A percentile compares a stretch with the other conserved stretches of the same genome.
phyloP scores from a whole-genome alignment of 2,113 vertebrate genomes.

The Leptosomus discolor region DNA sequence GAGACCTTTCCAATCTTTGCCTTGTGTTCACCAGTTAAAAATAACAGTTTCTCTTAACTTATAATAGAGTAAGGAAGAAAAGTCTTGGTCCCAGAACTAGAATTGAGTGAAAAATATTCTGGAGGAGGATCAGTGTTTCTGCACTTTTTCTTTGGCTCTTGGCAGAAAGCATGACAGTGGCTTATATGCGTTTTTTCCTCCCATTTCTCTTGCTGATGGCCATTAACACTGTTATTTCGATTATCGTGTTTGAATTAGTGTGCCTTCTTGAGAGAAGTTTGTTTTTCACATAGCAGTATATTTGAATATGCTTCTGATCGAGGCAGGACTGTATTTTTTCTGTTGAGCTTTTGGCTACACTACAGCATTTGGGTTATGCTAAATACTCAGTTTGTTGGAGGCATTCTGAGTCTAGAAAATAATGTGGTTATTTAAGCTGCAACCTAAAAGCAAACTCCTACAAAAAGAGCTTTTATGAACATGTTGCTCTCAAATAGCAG shows the following conservation, averaged over 20 bases:
- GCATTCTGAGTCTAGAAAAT: neutral
- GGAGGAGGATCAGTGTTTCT: neutral
- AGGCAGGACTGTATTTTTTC: neutral
- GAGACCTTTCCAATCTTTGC: neutral
- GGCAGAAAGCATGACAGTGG: neutral
- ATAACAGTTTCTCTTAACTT: neutral
- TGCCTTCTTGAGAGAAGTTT: neutral
- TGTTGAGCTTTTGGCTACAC: neutral
- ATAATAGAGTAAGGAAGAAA: neutral
- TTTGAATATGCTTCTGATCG: neutral
- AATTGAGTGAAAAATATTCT: neutral
- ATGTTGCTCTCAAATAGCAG: neutral
- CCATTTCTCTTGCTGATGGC: neutral
- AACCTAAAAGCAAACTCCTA: neutral
- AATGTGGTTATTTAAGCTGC: neutral
- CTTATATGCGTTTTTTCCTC: neutral
- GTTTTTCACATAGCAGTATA: neutral
- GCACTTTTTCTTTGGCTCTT: neutral
- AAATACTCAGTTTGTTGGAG: neutral
- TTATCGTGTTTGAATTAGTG: neutral
- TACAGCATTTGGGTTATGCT: neutral
- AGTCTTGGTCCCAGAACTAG: neutral
- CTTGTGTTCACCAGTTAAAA: neutral
- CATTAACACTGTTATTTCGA: neutral
- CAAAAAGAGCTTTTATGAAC: neutral